phyloP scores from a whole-genome alignment of 2,113 vertebrate genomes.

The Gallinago undulata region DNA sequence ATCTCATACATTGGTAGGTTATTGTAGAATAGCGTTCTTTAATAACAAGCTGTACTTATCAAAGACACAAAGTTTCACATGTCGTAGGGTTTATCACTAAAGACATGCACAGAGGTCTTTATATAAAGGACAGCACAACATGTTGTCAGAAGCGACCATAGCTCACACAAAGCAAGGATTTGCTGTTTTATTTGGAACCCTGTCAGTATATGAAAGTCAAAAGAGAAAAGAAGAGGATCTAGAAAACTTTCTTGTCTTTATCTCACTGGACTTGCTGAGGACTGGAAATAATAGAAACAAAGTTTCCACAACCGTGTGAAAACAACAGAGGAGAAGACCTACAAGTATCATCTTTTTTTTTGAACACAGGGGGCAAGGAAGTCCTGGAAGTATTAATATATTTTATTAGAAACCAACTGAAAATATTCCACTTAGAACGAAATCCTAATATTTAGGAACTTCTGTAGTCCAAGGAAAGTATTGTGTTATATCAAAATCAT shows the following conservation, averaged over 20 bases:
- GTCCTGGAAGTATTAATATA: neutral
- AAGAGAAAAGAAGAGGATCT: neutral
- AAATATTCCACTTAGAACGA: neutral
- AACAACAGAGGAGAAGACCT: neutral
- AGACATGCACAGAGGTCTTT: neutral
- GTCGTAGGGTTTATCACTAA: neutral
- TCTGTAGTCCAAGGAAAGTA: neutral
- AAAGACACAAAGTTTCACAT: neutral
- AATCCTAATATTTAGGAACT: neutral
- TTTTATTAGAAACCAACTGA: neutral
- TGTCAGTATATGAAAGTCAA: neutral
- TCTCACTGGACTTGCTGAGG: neutral
- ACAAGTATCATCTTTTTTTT: neutral
- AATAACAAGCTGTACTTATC: neutral
- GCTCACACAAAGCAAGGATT: constrained; percentile 18
- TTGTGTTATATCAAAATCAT: neutral
- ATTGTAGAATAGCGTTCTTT: neutral
- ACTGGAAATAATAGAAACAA: neutral
- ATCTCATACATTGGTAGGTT: neutral
- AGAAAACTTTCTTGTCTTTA: neutral
- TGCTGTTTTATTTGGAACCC: constrained; percentile 11
- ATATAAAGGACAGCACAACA: constrained; percentile 30
- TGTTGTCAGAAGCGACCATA: constrained; percentile 7
- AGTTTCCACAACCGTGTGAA: neutral
- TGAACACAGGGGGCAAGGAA: neutral